phyloP scores from a whole-genome alignment of 2,113 vertebrate genomes.

The Theristicus caerulescens region DNA sequence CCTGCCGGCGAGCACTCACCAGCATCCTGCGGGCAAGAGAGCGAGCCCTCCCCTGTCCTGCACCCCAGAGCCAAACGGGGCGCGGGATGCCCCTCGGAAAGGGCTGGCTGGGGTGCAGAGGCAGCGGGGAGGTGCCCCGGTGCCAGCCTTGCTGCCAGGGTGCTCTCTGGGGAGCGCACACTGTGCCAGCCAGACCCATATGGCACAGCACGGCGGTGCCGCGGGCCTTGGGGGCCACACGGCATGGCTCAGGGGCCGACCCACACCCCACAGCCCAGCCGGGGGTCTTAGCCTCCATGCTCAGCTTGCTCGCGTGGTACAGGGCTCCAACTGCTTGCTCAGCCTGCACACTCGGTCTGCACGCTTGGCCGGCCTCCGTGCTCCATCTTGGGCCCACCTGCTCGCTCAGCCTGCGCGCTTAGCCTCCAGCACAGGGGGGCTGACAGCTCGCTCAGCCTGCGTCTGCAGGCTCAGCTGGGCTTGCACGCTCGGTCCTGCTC shows the following conservation, averaged over 20 bases:
- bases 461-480: background rate
- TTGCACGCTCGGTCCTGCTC: rapidly evolving
- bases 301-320: rapidly evolving
- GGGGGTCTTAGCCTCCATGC: too few species aligned
- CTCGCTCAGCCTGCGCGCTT: background rate
- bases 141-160: background rate
- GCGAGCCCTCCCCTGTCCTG: rapidly evolving
- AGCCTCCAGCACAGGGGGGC: too few species aligned
- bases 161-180: rapidly evolving
- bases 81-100: rapidly evolving
- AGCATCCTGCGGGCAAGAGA: background rate
- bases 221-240: background rate
- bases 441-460: background rate
- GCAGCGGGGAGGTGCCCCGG: background rate
- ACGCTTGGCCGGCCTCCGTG: rapidly evolving
- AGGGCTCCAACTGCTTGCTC: background rate
- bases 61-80: background rate
- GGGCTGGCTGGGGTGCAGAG: background rate
- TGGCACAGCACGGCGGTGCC: rapidly evolving
- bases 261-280: rapidly evolving
- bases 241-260: background rate
- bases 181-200: background rate
- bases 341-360: background rate
- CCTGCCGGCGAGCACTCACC: rapidly evolving
- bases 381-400: background rate